phyloP scores from a whole-genome alignment of 2,797 vertebrate genomes.

The Iguana delicatissima region DNA sequence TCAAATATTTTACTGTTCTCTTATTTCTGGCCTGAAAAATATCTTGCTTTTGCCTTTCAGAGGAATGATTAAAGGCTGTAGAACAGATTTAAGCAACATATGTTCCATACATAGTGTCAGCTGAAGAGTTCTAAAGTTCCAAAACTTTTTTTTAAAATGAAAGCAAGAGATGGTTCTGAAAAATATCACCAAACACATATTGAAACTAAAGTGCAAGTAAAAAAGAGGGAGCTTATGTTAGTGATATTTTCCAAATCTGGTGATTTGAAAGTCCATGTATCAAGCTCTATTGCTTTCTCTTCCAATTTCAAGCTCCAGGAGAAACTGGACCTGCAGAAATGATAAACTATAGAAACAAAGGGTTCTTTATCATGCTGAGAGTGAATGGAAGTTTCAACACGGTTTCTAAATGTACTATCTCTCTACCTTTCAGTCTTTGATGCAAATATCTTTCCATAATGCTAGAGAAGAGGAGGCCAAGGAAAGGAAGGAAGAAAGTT shows the following conservation, averaged over 20 bases:
- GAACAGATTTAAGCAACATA: conserved; percentile 26
- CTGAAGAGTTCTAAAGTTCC: background rate
- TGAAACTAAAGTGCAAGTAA: background rate
- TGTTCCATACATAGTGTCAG: background rate
- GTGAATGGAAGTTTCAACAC: conserved; percentile 66
- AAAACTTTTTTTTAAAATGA: conserved; percentile 13
- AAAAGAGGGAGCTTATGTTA: conserved; percentile 49
- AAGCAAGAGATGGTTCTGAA: background rate
- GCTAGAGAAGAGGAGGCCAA: conserved; percentile 55
- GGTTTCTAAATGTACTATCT: conserved; percentile 73
- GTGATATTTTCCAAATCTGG: conserved; percentile 68
- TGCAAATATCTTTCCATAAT: conserved; percentile 65
- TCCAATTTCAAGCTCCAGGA: background rate
- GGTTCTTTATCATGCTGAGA: conserved; percentile 80
- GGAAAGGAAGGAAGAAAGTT: conserved; percentile 64
- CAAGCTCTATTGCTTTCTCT: conserved; percentile 45
- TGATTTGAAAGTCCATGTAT: conserved; percentile 75
- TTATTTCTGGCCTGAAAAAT: conserved; percentile 18
- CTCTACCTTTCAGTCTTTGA: conserved; percentile 68
- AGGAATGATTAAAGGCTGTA: background rate
- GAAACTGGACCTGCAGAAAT: conserved; percentile 66
- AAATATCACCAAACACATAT: background rate
- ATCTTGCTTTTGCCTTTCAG: conserved; percentile 42
- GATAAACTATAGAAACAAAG: conserved; percentile 84
- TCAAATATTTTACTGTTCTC: background rate